Conservation (phyloP, 2,888 invertebrate species). For the Polyploca ridens region DNA sequence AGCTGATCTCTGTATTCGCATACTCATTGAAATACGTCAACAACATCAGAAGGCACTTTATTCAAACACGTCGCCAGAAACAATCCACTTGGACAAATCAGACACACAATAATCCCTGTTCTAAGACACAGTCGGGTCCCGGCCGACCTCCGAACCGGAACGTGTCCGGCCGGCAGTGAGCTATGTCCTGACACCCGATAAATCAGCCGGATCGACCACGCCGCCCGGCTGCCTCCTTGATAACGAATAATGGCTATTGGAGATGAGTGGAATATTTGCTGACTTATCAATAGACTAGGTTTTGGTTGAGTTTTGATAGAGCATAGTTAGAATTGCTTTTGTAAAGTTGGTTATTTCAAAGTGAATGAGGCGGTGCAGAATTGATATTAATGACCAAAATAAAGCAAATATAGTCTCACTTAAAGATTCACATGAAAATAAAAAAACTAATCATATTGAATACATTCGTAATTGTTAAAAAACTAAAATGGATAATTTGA, state of each 20-base stretch:
- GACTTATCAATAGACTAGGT: slow-evolving; percentile 6
- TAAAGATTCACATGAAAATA: slow-evolving; percentile 37
- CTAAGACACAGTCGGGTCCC: slow-evolving; percentile 40
- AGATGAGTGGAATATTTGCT: slow-evolving; percentile 10
- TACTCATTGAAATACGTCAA: slow-evolving; percentile 9
- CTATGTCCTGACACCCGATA: slow-evolving; percentile 57
- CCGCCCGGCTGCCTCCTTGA: slow-evolving; percentile 29
- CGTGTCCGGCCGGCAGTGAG: slow-evolving; percentile 37
- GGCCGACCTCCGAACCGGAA: slow-evolving; percentile 30
- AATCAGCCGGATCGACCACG: slow-evolving; percentile 55
- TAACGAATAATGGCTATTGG: slow-evolving; percentile 32
- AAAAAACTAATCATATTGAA: slow-evolving; percentile 52
- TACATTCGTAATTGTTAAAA: slow-evolving; percentile 25
- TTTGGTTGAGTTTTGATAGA: not conserved
- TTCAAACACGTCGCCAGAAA: slow-evolving; percentile 7
- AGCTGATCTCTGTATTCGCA: not conserved
- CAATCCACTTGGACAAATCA: slow-evolving; percentile 20
- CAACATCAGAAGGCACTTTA: not conserved
- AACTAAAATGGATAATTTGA: slow-evolving; percentile 51
- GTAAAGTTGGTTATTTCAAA: not conserved
- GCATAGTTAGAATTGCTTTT: not conserved
- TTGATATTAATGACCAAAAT: too few relatives aligned
- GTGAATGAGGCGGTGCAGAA: too few relatives aligned
- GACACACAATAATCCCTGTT: slow-evolving; percentile 40
- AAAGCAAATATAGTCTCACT: not conserved